Base-by-base conservation (phyloP, 2,888 invertebrate genomes). In the Rhodophaea formosa region DNA sequence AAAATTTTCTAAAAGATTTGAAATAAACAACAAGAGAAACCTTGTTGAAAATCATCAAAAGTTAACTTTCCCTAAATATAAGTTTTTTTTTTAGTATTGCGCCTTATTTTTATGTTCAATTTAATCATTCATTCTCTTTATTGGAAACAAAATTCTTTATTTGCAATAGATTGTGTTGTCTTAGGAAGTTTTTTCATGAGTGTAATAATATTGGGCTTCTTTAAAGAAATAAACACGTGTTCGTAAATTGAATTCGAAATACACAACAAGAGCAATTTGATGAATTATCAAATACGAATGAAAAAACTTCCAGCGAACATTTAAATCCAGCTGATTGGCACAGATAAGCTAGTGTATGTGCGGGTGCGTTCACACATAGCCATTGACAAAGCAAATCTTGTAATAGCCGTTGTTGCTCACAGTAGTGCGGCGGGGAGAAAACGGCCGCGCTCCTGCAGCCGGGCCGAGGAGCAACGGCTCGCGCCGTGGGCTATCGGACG, bases 331-430 rank as follows among this genome's bases (percentile, higher is more conserved):
- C 80, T 72, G 76, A 68, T 80, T 78, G 82, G 80, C 79, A 79
- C 76, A 75, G 71, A 73, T 64, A 81, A 79, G 79, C 79, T 65
- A 72, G 77, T 70, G 71, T 56, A 47, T 70, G 74, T 74, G 77
- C 74, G 74, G 69, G 70, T 66, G 75, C 74, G 77, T 75, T 89
- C 83, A 92, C 77, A 90, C 86, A 84, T 87, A 88, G 88, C 90
- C 91, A 88, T 92, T 91, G 82, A 91, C 91, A 91, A 91, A 91
- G 91, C 91, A 92, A 73, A 91, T 91, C 87, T 91, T 91, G 88
- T 91, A 92, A 89, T 92, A 91, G 79, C 88, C 90, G 80, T 86
- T 82, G 84, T 83, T 90, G 88, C 89, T 91, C 90, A 93, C 93
- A 80, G 92, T 92, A 69, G 92, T 86, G 72, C 92, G 91, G 57